These are phyloP conservation scores for Harmothoe impar DNA, from an alignment of 2,888 invertebrate genomes.

Conservation along the genomic window DNA sequence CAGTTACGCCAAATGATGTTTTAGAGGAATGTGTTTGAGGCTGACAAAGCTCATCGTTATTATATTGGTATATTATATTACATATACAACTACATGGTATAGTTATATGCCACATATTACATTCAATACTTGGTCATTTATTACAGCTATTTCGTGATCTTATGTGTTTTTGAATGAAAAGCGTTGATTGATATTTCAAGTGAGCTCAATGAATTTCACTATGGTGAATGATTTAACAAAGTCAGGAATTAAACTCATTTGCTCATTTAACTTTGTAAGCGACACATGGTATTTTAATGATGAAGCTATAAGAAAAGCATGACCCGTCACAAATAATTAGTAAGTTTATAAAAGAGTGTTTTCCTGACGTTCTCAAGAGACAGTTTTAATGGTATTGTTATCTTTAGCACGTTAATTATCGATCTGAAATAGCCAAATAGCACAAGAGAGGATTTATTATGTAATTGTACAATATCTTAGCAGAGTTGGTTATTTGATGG, in stretches of 20 bases:
- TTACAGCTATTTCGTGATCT: not conserved
- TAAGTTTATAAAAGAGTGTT: too few relatives aligned
- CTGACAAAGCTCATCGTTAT: not conserved
- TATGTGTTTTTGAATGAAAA: not conserved
- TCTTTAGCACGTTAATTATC: too few relatives aligned
- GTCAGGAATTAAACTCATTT: too few relatives aligned
- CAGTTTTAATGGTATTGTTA: too few relatives aligned
- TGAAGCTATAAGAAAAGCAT: too few relatives aligned
- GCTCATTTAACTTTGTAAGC: too few relatives aligned
- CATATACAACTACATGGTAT: not conserved
- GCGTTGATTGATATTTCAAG: slow-evolving; percentile 6
- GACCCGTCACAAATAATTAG: too few relatives aligned
- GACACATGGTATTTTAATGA: too few relatives aligned
- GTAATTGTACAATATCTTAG: slow-evolving; percentile 9
- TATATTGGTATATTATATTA: slow-evolving; percentile 27
- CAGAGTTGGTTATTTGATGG: not conserved
- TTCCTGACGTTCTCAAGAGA: too few relatives aligned
- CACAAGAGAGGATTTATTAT: not conserved
- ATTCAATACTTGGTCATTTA: too few relatives aligned
- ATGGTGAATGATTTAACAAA: not conserved
- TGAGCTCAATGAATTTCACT: not conserved
- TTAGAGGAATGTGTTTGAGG: not conserved
- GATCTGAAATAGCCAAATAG: too few relatives aligned
- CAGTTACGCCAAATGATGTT: not conserved
- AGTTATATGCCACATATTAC: not conserved